Evolutionary conservation across 2,888 invertebrate genomes (phyloP), one percentile per base, ranked within the genome.

Genomic region (Lamproptera curius): DNA sequence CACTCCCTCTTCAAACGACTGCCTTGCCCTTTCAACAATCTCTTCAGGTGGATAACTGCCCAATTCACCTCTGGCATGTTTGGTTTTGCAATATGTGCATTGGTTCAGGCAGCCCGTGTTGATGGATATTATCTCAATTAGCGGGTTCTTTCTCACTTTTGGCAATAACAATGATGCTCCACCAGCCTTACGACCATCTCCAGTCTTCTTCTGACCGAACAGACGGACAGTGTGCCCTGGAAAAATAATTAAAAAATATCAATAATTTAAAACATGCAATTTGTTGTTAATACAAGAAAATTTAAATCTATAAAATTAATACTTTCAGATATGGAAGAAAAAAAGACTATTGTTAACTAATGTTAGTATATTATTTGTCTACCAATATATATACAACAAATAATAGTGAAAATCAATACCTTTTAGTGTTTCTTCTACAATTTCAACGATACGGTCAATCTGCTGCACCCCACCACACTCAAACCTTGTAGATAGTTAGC

Each of bases 71-170:
- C 99, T 82, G 0, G 99, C 99, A 75, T 98, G 97, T 70, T 98
- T 98, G 0, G 98, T 99, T 81, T 99, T 99, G 72, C 99, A 99
- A 70, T 99, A 99, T 0, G 99, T 98, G 75, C 99, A 99, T 67
- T 98, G 97, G 84, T 99, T 99, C 1, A 99, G 85, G 64, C 99
- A 99, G 0, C 98, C 98, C 0, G 97, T 97, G 74, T 97, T 98
- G 38, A 98, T 96, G 0, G 98, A 93, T 50, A 98, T 97, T 46
- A 99, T 99, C 89, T 99, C 99, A 50, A 99, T 94, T 0, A 99
- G 88, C 0, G 97, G 97, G 81, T 99, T 99, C 67, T 96, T 94
- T 42, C 99, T 90, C 10, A 99, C 94, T 88, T 99, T 99, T 0
- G 99, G 99, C 10, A 99, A 84, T 3, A 92, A 89, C 0, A 99